phyloP scores from a whole-genome alignment of 2,888 invertebrate species.

The Subacronicta megacephala region DNA sequence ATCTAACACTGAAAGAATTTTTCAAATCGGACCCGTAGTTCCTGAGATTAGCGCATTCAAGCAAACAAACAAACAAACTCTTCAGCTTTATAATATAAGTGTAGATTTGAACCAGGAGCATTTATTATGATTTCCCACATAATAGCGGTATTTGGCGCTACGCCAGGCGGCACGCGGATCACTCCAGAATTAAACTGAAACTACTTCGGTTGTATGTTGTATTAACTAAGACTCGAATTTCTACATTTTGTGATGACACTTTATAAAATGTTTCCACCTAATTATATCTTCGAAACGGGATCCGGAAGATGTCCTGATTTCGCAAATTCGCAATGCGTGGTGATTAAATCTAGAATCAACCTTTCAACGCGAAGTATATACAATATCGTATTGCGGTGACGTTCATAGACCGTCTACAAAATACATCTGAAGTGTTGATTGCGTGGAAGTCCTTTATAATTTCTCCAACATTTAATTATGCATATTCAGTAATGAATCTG shows the following conservation, averaged over 20 bases:
- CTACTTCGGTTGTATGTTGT: conserved; percentile 32
- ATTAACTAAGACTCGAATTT: conserved; percentile 36
- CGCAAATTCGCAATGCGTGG: background rate
- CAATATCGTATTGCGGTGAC: background rate
- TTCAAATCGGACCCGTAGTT: too few relatives aligned
- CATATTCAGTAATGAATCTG: too few relatives aligned
- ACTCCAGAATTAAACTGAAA: conserved; percentile 68
- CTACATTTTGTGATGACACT: conserved; percentile 34
- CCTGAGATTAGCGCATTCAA: too few relatives aligned
- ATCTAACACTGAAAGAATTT: too few relatives aligned
- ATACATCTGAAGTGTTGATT: too few relatives aligned
- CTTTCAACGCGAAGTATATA: background rate
- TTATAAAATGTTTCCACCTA: conserved; percentile 19
- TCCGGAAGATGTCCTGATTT: conserved; percentile 14
- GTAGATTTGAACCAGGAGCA: conserved; percentile 43
- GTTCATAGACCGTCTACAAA: too few relatives aligned
- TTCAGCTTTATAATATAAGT: too few relatives aligned
- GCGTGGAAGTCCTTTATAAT: too few relatives aligned
- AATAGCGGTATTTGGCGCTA: conserved; percentile 61
- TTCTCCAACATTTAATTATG: too few relatives aligned
- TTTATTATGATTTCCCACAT: conserved; percentile 60
- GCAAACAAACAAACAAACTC: too few relatives aligned
- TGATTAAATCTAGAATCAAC: conserved; percentile 4
- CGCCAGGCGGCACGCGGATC: conserved; percentile 59
- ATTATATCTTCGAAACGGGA: conserved; percentile 10